Evolutionary conservation across 2,113 vertebrate genomes (phyloP).

Genomic region (Solenodon paradoxus): DNA sequence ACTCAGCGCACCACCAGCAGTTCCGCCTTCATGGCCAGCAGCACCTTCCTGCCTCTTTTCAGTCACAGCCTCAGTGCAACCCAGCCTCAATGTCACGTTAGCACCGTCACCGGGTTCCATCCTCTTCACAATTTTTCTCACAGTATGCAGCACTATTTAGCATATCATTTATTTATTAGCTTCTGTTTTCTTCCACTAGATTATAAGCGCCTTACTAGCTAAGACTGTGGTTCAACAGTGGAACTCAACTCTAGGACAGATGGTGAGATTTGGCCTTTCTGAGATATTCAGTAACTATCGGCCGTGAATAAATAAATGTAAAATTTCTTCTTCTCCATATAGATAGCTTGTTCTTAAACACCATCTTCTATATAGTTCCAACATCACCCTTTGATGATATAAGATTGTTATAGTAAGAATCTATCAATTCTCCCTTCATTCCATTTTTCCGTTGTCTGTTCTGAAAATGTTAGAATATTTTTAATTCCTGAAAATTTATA

Average conservation of each 20-base stretch:
- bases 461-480: not conserved
- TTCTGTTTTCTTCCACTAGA: not conserved
- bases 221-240: not conserved
- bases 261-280: not conserved
- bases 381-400: not conserved
- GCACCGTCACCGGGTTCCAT: fast-evolving
- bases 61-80: not conserved
- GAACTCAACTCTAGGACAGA: not conserved
- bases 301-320: not conserved
- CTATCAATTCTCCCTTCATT: not conserved
- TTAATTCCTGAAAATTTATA: not conserved
- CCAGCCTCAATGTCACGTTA: not conserved
- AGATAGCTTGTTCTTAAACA: not conserved
- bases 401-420: not conserved
- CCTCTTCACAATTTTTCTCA: not conserved
- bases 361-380: not conserved
- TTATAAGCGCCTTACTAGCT: not conserved
- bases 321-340: not conserved
- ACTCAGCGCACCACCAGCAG: fast-evolving
- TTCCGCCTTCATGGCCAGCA: too few species aligned
- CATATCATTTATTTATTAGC: not conserved
- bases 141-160: not conserved
- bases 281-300: not conserved
- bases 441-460: not conserved
- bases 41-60: too few species aligned